phyloP scores from a whole-genome alignment of 2,113 vertebrate species.

The Datnioides undecimradiatus region DNA sequence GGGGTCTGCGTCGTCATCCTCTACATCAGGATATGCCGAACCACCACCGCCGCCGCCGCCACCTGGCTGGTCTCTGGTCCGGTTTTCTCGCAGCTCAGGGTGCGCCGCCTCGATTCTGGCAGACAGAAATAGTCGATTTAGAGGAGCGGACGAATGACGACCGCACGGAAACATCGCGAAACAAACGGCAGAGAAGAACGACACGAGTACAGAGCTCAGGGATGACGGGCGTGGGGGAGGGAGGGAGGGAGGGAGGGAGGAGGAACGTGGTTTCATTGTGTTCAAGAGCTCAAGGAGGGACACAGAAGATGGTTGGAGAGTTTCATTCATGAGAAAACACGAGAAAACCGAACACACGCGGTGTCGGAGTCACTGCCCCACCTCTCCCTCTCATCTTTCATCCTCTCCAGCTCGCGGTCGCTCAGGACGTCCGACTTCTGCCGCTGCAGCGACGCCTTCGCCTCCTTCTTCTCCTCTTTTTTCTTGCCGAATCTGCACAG shows the following conservation, averaged over 20 bases:
- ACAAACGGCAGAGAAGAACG: not conserved
- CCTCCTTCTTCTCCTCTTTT: slow-evolving; percentile 94
- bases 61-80: slow-evolving; percentile 75
- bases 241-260: not conserved
- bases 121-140: not conserved
- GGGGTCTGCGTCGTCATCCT: slow-evolving; percentile 95
- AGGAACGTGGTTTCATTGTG: not conserved
- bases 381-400: slow-evolving; percentile 85
- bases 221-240: not conserved
- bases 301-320: not conserved
- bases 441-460: slow-evolving; percentile 82
- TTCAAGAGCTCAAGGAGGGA: not conserved
- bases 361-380: slow-evolving; percentile 21
- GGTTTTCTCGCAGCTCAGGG: slow-evolving; percentile 90
- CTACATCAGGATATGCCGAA: slow-evolving; percentile 85
- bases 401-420: slow-evolving; percentile 90
- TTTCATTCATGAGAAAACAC: not conserved
- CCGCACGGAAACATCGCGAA: not conserved
- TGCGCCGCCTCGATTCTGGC: slow-evolving; percentile 92
- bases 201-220: not conserved
- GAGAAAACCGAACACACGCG: not conserved
- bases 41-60: slow-evolving; percentile 23
- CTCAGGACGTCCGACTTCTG: slow-evolving; percentile 83
- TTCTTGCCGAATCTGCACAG: slow-evolving; percentile 93
- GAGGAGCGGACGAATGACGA: not conserved